These are phyloP conservation scores for Pseudolaguvia tuberculata DNA, from an alignment of 2,113 vertebrate species.

Conservation along the genomic window DNA sequence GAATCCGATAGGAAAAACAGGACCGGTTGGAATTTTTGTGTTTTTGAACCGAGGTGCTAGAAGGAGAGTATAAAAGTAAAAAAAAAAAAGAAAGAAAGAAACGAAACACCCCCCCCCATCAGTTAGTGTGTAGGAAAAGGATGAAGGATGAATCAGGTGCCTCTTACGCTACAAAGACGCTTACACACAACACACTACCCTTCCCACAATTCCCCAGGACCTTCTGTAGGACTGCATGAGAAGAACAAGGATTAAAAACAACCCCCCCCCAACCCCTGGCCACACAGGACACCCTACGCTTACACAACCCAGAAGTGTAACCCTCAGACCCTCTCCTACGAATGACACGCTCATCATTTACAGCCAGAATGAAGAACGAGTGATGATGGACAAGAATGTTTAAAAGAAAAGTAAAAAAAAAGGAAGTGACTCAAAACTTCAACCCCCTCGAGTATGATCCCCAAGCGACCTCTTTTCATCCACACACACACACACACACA, in stretches of 20 bases:
- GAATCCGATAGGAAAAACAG: constrained; percentile 65
- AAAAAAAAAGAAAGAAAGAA: too few relatives aligned
- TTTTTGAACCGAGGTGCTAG: constrained; percentile 64
- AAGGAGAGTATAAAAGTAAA: constrained; percentile 54
- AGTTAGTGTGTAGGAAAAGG: constrained; percentile 32
- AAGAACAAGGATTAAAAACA: background rate
- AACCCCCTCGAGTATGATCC: background rate
- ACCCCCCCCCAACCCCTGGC: background rate
- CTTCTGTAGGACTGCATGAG: constrained; percentile 1
- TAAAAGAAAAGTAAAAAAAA: background rate
- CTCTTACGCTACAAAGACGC: background rate
- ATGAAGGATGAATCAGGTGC: constrained; percentile 22
- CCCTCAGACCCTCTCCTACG: constrained; percentile 13
- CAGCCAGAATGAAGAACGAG: background rate
- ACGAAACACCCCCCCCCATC: too few relatives aligned
- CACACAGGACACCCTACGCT: constrained; percentile 3
- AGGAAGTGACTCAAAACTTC: background rate
- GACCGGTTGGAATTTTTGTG: constrained; percentile 44
- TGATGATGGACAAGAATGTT: background rate
- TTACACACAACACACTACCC: constrained; percentile 21
- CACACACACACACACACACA: background rate
- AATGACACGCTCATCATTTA: constrained; percentile 5
- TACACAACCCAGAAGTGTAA: background rate
- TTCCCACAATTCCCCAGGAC: constrained; percentile 24
- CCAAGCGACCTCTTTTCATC: constrained; percentile 3